Conservation (phyloP, 2,113 vertebrate genomes). For the Cnemophilus loriae region DNA sequence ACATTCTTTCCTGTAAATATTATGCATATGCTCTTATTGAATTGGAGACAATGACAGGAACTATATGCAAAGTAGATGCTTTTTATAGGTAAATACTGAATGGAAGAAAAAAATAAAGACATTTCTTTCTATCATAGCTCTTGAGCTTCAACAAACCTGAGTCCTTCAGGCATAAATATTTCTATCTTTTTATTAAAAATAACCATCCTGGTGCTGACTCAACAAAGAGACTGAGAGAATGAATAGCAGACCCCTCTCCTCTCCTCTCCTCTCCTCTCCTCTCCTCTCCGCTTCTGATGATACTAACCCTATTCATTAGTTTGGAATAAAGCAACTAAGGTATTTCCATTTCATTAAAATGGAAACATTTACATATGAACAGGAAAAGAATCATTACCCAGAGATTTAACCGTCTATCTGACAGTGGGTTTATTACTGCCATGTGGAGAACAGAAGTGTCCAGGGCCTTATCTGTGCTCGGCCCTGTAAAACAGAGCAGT, state of each 20-base stretch:
- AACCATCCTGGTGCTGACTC: not conserved
- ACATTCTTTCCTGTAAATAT: not conserved
- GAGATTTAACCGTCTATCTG: not conserved
- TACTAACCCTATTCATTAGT: not conserved
- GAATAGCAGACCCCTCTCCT: not conserved
- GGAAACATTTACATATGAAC: not conserved
- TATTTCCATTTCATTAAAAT: not conserved
- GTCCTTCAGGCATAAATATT: not conserved
- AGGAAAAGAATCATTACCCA: not conserved
- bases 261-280: not conserved
- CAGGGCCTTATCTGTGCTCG: not conserved
- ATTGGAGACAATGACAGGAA: not conserved
- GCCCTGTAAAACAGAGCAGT: not conserved
- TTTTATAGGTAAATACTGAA: not conserved
- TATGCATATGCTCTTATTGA: not conserved
- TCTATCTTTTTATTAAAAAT: not conserved
- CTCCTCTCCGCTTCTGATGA: not conserved
- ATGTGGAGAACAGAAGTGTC: not conserved
- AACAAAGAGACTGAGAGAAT: not conserved
- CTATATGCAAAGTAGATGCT: not conserved
- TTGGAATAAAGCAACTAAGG: not conserved
- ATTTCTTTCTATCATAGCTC: not conserved
- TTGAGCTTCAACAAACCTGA: not conserved
- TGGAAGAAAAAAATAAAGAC: not conserved
- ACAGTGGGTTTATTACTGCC: not conserved